Evolutionary conservation across 2,797 vertebrate genomes (phyloP).

Genomic region (Clarias platycephalus): DNA sequence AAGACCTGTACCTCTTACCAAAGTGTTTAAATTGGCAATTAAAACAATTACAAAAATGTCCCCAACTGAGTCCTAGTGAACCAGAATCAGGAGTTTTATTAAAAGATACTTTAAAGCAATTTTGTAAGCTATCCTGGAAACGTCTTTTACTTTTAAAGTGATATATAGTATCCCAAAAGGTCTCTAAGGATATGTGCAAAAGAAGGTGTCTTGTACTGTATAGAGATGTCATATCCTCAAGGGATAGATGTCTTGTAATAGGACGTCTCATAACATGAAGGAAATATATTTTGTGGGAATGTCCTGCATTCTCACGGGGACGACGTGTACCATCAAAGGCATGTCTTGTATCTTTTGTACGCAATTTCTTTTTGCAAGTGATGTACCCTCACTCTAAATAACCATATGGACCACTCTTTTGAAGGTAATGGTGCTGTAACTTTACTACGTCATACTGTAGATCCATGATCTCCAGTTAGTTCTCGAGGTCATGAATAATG

Average conservation of each 20-base stretch:
- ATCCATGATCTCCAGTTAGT: background rate
- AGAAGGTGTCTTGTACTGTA: too few relatives aligned
- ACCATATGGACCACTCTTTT: background rate
- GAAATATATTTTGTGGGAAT: background rate
- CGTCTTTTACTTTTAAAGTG: too few relatives aligned
- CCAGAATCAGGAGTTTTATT: too few relatives aligned
- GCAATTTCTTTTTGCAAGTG: background rate
- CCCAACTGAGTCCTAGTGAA: too few relatives aligned
- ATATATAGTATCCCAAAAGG: too few relatives aligned
- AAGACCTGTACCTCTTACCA: too few relatives aligned
- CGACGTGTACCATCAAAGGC: background rate
- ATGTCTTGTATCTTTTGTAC: background rate
- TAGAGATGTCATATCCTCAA: background rate
- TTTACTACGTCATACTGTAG: background rate
- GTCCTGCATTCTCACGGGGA: background rate
- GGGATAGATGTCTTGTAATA: background rate
- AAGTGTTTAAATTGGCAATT: too few relatives aligned
- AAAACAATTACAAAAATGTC: too few relatives aligned
- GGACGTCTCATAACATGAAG: background rate
- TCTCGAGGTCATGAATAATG: background rate
- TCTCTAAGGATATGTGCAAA: too few relatives aligned
- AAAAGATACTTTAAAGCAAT: too few relatives aligned
- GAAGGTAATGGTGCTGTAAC: background rate
- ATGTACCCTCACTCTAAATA: background rate
- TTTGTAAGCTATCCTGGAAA: too few relatives aligned